Evolutionary conservation across 2,888 invertebrate genomes (phyloP).

Genomic region (Nemotelus nigrinus): DNA sequence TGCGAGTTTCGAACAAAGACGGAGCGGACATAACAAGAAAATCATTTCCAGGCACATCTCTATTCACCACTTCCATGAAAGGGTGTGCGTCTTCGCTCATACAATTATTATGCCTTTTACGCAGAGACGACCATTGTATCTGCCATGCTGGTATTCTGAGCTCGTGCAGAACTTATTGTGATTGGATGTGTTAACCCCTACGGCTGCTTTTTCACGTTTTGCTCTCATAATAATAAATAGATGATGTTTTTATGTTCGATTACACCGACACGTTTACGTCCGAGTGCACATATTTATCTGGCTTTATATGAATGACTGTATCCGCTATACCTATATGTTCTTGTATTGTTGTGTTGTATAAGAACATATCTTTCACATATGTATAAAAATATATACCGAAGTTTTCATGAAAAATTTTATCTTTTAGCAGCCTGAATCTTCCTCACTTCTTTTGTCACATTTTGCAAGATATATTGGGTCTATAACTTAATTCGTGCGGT

Average conservation of each 20-base stretch:
- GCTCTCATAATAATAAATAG: slow-evolving; percentile 13
- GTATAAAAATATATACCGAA: not conserved
- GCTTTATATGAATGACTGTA: not conserved
- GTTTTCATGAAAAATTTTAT: not conserved
- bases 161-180: not conserved
- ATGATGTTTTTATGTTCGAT: slow-evolving; percentile 37
- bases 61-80: not conserved
- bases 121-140: not conserved
- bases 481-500: no score
- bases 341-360: no score
- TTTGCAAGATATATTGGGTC: not conserved
- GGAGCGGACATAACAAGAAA: not conserved
- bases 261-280: slow-evolving; percentile 18
- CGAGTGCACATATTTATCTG: not conserved
- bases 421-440: slow-evolving; percentile 1
- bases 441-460: not conserved
- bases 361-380: not conserved
- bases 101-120: not conserved
- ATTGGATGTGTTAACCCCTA: not conserved
- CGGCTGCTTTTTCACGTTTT: not conserved
- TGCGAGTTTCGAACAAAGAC: not conserved
- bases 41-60: not conserved
- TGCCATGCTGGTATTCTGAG: not conserved
- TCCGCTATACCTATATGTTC: no score
- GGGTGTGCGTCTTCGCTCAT: not conserved